Evolutionary conservation across 92 coral and sea anemone species (phyloP), one percentile per base, ranked within the genome.

Genomic region (Zoanthus solanderi): DNA sequence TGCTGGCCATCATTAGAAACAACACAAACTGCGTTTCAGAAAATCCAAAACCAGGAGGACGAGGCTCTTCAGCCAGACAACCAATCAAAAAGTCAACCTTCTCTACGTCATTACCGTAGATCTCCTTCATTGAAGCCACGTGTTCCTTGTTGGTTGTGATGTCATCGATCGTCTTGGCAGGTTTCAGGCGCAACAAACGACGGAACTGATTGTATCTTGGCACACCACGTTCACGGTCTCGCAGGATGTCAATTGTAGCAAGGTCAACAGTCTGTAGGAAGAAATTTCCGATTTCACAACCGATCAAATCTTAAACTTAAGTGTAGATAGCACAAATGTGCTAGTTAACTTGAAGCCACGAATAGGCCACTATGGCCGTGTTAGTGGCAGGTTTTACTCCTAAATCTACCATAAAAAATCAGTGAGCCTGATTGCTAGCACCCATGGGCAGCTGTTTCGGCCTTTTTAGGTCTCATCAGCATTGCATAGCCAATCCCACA

Each of bases 211-310:
- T 95, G 69, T 84, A 95, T 18, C 98, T 89, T 16, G 98, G 98
- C 42, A 95, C 85, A 4, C 96, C 98, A 0, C 98, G 95, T 53
- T 95, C 98, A 9, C 98, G 94, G 17, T 95, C 98, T 14, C 98
- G 89, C 69, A 95, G 53, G 28, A 95, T 89, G 60, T 95, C 98
- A 76, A 95, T 93, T 47, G 96, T 93, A 23, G 95, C 93, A 12
- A 94, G 92, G 78, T 94, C 98, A 46, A 93, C 84, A 0, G 89
- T 89, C 98, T 94, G 42, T 9, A 58, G 46, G 68, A 28, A 37
- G 28, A 58, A 53, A 3, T 4, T 7, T 50, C 42, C 42, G 42
- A 50, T 50, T 50, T 50, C 56, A 50, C 9, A 50, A 7, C 9
- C 9, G 5, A 50, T 50, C 4, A 37, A 37, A 37, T 37, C 42